Percentiles rank a stretch among this genome's conserved stretches.
Conservation (phyloP, 1,140 invertebrate genomes). For the Drosophila mayri region DNA sequence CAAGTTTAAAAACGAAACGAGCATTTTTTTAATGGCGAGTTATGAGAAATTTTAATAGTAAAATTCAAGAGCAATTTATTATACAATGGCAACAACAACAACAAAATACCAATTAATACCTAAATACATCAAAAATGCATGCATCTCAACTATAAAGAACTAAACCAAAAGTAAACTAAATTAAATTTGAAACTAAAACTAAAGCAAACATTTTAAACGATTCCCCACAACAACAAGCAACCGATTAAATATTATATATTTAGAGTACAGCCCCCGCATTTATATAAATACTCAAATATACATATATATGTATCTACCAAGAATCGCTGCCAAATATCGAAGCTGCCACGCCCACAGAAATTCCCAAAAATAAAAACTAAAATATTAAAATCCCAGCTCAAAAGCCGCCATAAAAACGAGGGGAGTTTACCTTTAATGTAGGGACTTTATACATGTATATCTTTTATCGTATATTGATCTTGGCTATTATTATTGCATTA, state of each 20-base stretch:
- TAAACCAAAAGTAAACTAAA: slow-evolving; percentile 50
- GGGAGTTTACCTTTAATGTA: slow-evolving; percentile 47
- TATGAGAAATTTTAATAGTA: slow-evolving; percentile 77
- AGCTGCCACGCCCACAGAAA: slow-evolving; percentile 64
- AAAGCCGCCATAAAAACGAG: slow-evolving; percentile 18
- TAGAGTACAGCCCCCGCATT: slow-evolving; percentile 32
- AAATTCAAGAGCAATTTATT: slow-evolving; percentile 81
- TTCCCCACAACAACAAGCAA: slow-evolving; percentile 34
- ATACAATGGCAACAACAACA: slow-evolving; percentile 52
- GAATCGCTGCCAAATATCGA: slow-evolving; percentile 69
- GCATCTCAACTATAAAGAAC: slow-evolving; percentile 34
- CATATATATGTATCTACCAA: slow-evolving; percentile 42
- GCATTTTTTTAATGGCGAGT: slow-evolving; percentile 62
- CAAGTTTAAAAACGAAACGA: slow-evolving; percentile 44
- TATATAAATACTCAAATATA: slow-evolving; percentile 35
- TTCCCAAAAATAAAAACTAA: slow-evolving; percentile 2
- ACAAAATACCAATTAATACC: slow-evolving; percentile 42
- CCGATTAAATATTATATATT: slow-evolving; percentile 33
- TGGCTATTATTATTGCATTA: slow-evolving; percentile 80
- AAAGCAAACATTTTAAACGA: slow-evolving; percentile 56
- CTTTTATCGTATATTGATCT: slow-evolving; percentile 60
- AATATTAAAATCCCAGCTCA: slow-evolving; percentile 39
- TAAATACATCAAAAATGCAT: slow-evolving; percentile 64
- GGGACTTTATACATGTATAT: slow-evolving; percentile 47
- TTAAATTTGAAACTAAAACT: slow-evolving; percentile 19